These are phyloP conservation scores for Lonchura striata DNA, from an alignment of 2,113 vertebrate genomes.

Conservation along the genomic window DNA sequence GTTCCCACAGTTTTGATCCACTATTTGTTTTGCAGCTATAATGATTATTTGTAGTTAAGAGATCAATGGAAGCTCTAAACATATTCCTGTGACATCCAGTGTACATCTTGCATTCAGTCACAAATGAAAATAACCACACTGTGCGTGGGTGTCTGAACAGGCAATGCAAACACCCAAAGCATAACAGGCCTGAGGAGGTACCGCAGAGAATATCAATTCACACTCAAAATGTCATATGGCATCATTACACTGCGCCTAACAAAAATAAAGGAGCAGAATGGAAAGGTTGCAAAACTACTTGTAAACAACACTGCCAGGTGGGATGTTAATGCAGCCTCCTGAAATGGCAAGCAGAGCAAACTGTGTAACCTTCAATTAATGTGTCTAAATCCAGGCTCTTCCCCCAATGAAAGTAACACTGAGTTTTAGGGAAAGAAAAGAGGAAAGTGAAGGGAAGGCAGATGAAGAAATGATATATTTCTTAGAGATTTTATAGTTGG, in stretches of 20 bases:
- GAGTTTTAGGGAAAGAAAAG: background rate
- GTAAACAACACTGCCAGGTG: conserved; percentile 29
- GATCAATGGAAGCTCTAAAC: conserved; percentile 64
- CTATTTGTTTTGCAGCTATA: conserved; percentile 45
- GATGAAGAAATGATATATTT: background rate
- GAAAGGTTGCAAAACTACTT: conserved; percentile 35
- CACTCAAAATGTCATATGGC: conserved; percentile 32
- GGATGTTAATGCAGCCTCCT: background rate
- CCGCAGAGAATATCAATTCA: conserved; percentile 40
- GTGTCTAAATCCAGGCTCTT: background rate
- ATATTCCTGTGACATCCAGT: conserved; percentile 44
- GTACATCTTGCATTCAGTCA: background rate
- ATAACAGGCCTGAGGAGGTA: conserved; percentile 9
- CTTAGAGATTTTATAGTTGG: background rate
- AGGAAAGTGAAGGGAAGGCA: background rate
- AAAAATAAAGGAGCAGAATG: conserved; percentile 5
- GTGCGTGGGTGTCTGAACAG: background rate
- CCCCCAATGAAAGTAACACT: background rate
- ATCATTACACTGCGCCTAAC: background rate
- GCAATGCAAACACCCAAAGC: background rate
- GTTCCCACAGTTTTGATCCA: conserved; percentile 1
- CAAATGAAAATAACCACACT: conserved; percentile 35
- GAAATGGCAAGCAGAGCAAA: conserved; percentile 14
- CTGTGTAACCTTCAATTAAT: background rate
- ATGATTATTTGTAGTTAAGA: conserved; percentile 62